These are phyloP conservation scores for Agrochola macilenta DNA, from an alignment of 2,888 invertebrate species.

Conservation along the genomic window DNA sequence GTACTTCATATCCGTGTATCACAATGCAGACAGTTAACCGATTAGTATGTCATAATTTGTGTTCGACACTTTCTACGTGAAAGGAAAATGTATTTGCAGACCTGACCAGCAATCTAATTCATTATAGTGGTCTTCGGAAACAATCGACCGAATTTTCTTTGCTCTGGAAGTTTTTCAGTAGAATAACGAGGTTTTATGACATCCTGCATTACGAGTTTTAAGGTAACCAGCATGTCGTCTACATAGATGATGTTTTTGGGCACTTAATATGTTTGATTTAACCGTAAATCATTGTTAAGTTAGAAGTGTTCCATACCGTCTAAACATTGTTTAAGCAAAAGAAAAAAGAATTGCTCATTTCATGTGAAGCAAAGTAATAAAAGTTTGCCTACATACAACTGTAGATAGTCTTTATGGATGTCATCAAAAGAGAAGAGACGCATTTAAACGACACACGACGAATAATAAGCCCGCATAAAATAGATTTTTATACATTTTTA, in stretches of 20 bases:
- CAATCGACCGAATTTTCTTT: not conserved
- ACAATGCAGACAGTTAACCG: constrained; percentile 61
- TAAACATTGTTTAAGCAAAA: not conserved
- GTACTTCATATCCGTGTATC: constrained; percentile 64
- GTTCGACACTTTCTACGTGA: constrained; percentile 49
- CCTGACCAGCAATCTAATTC: constrained; percentile 2
- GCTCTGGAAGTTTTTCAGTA: not conserved
- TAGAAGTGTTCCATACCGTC: not conserved
- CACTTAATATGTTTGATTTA: not conserved
- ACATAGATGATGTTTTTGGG: not conserved
- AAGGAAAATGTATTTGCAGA: constrained; percentile 38
- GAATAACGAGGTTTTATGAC: not conserved
- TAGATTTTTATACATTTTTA: constrained; percentile 74
- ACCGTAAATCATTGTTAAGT: not conserved
- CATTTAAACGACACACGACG: constrained; percentile 74
- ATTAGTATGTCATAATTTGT: constrained; percentile 66
- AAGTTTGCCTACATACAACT: constrained; percentile 61
- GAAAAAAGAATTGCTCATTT: constrained; percentile 12
- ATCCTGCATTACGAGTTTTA: too few species aligned
- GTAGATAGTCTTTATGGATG: constrained; percentile 66
- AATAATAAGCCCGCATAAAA: constrained; percentile 81
- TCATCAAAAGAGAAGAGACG: constrained; percentile 74
- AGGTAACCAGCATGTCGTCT: not conserved
- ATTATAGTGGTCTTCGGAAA: not conserved
- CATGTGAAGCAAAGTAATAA: constrained; percentile 48